Conservation (phyloP, 2,113 vertebrate genomes). For the Tetraodon nigroviridis region DNA sequence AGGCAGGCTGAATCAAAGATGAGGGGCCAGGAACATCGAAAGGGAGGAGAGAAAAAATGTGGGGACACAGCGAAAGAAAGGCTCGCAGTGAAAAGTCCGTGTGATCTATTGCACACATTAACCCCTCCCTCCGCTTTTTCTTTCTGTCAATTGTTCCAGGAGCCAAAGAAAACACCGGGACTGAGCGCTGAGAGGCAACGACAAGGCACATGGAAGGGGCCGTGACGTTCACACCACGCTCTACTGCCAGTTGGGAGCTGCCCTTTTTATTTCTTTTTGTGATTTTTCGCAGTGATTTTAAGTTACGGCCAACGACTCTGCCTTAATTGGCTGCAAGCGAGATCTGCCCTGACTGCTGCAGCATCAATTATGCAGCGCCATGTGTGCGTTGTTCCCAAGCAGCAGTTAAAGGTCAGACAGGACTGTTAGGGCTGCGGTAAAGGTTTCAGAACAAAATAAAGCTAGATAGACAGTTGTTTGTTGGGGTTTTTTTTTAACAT, state of each 20-base stretch:
- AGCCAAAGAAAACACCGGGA: constrained; percentile 42
- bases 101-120: constrained; percentile 51
- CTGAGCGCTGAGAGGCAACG: constrained; percentile 26
- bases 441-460: constrained; percentile 17
- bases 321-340: constrained; percentile 52
- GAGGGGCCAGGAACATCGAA: constrained; percentile 48
- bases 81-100: constrained; percentile 20
- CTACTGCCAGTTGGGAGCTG: constrained; percentile 23
- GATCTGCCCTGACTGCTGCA: constrained; percentile 57
- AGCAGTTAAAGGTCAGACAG: constrained; percentile 37
- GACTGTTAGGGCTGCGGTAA: constrained; percentile 21
- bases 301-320: constrained; percentile 47
- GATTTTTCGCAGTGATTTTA: constrained; percentile 46
- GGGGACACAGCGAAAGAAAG: constrained; percentile 23
- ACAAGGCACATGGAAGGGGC: constrained; percentile 23
- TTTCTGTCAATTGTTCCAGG: constrained; percentile 22
- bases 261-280: constrained; percentile 41
- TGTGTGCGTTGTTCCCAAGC: constrained; percentile 45
- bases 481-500: too few species aligned
- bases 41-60: constrained; percentile 32
- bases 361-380: constrained; percentile 44
- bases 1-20: constrained; percentile 23
- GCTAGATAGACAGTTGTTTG: too few species aligned
- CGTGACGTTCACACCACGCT: constrained; percentile 18
- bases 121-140: constrained; percentile 26